Evolutionary conservation across 2,888 invertebrate species (phyloP), one percentile per base, ranked within the genome.

Genomic region (Lordiphosa fenestrarum): DNA sequence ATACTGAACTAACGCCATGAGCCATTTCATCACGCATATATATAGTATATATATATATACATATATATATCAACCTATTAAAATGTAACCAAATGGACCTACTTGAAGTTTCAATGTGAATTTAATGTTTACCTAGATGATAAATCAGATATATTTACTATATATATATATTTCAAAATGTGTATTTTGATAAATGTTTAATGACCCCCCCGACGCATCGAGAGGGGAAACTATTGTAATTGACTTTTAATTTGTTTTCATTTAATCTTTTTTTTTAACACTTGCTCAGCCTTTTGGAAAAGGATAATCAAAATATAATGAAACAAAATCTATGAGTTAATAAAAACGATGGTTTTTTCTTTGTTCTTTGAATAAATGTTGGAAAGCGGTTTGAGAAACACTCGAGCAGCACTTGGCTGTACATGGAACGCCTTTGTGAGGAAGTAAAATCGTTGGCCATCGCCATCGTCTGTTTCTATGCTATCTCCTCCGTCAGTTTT

Each of bases 221-320:
- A 30, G 37, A 30, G 36, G 44, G 9, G 35, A 49, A 37, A 56
- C 36, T 57, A 57, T 37, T 4, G 7, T 13, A 13, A 25, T 52
- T 37, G 25, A 38, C 44, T 13, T 46, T 33, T 12, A 7, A 13
- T 36, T 52, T 37, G 25, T 35, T 52, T 13, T 39, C 21, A 7
- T 39, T 50, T 59, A 51, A 35, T 38, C 2, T 2, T 25, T 25
- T 25, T 25, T 51, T 37, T 35, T 53, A 60, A 61, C 35, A 55
- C 48, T 58, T 71, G 73, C 80, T 78, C 69, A 74, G 65, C 75
- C 69, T 59, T 61, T 62, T 71, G 69, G 56, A 10, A 73, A 73
- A 53, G 50, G 56, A 77, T 70, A 75, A 75, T 73, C 71, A 71
- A 77, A 66, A 66, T 51, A 51, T 36, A 40, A 25, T 7, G 21